These are phyloP conservation scores for Artibeus lituratus DNA, from an alignment of 2,797 vertebrate genomes.

Conservation along the genomic window DNA sequence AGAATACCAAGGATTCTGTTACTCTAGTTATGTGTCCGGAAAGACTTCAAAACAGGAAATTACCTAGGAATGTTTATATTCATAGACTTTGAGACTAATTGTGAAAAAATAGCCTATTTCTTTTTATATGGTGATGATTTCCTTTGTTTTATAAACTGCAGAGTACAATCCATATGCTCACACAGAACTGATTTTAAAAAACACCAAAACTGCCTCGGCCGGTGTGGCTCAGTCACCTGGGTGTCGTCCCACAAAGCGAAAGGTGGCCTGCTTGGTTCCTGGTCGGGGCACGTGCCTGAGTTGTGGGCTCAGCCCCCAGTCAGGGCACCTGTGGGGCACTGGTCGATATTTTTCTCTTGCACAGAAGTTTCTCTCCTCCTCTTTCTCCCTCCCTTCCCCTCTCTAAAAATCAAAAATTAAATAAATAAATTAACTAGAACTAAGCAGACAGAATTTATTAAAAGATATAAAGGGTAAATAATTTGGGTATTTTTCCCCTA, in stretches of 20 bases:
- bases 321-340: too few species aligned
- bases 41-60: neutral
- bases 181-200: neutral
- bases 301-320: too few species aligned
- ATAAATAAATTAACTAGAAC: neutral
- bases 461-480: neutral
- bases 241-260: neutral
- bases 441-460: neutral
- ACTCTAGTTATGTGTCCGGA: neutral
- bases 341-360: too few species aligned
- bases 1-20: neutral
- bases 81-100: neutral
- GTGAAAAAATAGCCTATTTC: neutral
- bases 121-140: neutral
- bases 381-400: too few species aligned
- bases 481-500: neutral
- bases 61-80: conserved; percentile 26
- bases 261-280: neutral
- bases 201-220: neutral
- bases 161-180: neutral
- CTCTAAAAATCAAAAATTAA: too few species aligned
- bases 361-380: too few species aligned
- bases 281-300: neutral
- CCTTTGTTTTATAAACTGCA: neutral
- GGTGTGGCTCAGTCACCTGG: neutral